Conservation (phyloP, 1,140 invertebrate species). For the Mizuhopecten yessoensis region DNA sequence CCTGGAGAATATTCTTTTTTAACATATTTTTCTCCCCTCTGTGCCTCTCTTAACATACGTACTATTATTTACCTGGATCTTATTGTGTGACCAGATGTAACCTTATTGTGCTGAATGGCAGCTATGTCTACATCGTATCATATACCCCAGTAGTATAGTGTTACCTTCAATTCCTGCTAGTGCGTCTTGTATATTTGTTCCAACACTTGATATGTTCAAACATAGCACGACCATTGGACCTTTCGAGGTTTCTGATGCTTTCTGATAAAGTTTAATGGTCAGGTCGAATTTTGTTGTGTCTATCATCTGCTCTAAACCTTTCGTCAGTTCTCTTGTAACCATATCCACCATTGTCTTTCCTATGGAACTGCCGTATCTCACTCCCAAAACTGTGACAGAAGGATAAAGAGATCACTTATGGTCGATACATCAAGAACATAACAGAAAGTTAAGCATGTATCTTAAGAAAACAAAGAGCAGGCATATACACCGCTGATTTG, state of each 20-base stretch:
- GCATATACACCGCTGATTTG: too few relatives aligned
- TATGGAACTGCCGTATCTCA: not conserved
- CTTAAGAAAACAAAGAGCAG: too few relatives aligned
- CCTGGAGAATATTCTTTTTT: too few relatives aligned
- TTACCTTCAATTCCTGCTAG: not conserved
- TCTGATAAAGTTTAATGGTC: not conserved
- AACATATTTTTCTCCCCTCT: too few relatives aligned
- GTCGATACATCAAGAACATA: too few relatives aligned
- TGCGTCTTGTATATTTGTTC: constrained; percentile 32
- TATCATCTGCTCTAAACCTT: not conserved
- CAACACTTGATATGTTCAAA: constrained; percentile 7
- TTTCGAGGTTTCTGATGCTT: not conserved
- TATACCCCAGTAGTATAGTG: too few relatives aligned
- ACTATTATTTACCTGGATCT: too few relatives aligned
- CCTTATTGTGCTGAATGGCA: too few relatives aligned
- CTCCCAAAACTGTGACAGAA: not conserved
- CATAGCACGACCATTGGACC: not conserved
- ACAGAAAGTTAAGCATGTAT: not conserved
- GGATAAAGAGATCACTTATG: too few relatives aligned
- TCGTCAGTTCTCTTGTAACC: not conserved
- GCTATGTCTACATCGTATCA: too few relatives aligned
- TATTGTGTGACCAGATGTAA: too few relatives aligned
- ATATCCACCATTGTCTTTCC: not conserved
- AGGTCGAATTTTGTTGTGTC: not conserved
- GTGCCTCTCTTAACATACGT: too few relatives aligned